These are phyloP conservation scores for Aegithalos caudatus DNA, from an alignment of 2,113 vertebrate genomes.

Conservation along the genomic window DNA sequence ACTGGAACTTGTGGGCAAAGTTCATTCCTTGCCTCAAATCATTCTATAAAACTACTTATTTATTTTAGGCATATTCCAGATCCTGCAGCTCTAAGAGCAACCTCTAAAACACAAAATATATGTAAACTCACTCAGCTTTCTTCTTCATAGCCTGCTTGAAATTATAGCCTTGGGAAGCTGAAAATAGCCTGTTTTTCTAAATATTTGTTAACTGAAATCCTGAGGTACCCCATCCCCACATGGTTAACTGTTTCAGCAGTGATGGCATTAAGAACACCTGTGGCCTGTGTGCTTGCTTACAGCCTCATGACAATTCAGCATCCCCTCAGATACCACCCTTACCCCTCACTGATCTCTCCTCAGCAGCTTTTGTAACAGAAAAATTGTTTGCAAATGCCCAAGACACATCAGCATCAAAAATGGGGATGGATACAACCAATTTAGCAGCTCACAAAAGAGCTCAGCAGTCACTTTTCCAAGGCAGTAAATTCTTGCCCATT, in stretches of 20 bases:
- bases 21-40: neutral
- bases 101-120: neutral
- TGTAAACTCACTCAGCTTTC: neutral
- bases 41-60: neutral
- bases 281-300: neutral
- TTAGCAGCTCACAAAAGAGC: neutral
- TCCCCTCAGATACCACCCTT: neutral
- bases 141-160: neutral
- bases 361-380: neutral
- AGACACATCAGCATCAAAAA: neutral
- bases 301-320: neutral
- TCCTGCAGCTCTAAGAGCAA: neutral
- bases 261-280: neutral
- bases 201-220: neutral
- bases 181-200: neutral
- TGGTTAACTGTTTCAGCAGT: neutral
- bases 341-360: neutral
- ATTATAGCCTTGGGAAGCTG: neutral
- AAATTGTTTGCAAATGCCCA: neutral
- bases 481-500: neutral
- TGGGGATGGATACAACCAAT: neutral
- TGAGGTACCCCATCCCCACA: neutral
- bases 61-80: neutral
- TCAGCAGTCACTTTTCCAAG: neutral
- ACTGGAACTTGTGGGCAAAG: neutral